A percentile compares a stretch with the other conserved stretches of the same genome.
These are phyloP conservation scores for Seira sanloemensis DNA, from an alignment of 2,888 invertebrate species.

Conservation along the genomic window DNA sequence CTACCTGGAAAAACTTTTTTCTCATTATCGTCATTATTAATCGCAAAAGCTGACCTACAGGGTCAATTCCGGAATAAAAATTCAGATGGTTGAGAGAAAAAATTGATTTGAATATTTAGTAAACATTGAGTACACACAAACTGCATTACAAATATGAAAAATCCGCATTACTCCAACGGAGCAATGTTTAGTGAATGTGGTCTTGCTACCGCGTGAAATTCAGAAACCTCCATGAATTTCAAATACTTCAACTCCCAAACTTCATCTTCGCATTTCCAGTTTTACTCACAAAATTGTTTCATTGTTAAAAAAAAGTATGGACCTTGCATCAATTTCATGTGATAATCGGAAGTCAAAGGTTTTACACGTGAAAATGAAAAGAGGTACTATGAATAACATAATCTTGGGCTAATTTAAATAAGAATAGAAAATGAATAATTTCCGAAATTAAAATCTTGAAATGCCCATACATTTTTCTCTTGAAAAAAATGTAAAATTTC, in stretches of 20 bases:
- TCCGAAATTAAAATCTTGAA: slow-evolving; percentile 8
- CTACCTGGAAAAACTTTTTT: background rate
- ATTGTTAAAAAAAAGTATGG: no score
- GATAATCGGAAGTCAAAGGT: slow-evolving; percentile 43
- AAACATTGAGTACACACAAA: background rate
- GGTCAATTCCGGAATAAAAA: slow-evolving; percentile 27
- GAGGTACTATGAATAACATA: no score
- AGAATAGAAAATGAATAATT: slow-evolving; percentile 15
- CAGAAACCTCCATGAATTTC: no score
- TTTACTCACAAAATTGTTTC: background rate
- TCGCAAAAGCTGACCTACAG: slow-evolving; percentile 53
- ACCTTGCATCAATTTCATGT: no score
- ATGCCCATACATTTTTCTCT: background rate
- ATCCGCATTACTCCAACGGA: background rate
- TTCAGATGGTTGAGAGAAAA: background rate
- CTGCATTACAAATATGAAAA: no score
- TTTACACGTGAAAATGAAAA: slow-evolving; percentile 8
- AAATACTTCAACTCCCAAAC: no score
- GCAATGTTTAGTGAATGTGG: background rate
- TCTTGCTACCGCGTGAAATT: background rate
- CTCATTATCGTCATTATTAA: slow-evolving; percentile 44
- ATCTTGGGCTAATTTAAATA: slow-evolving; percentile 14
- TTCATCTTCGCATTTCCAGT: no score
- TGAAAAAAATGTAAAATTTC: no score
- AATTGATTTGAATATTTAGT: slow-evolving; percentile 19